phyloP scores from a whole-genome alignment of 2,888 invertebrate species.

The Eurytoma adleriae region DNA sequence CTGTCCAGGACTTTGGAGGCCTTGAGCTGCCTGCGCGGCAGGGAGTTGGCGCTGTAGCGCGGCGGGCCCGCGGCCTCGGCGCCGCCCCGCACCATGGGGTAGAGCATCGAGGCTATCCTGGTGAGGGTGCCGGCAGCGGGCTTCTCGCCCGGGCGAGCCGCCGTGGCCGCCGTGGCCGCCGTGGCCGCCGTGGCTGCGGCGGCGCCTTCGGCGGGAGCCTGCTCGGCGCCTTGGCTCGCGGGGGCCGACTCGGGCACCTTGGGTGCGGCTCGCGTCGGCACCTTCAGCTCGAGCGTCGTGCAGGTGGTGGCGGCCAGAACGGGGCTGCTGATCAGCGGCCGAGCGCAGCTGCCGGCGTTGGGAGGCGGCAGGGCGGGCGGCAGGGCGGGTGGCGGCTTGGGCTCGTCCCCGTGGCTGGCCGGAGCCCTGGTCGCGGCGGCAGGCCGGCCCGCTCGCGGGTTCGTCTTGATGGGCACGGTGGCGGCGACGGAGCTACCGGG shows the following conservation, averaged over 20 bases:
- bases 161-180: too few species aligned
- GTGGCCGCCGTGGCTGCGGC: too few species aligned
- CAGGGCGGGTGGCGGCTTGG: constrained; percentile 64
- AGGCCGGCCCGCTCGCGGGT: constrained; percentile 60
- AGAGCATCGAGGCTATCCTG: constrained; percentile 84
- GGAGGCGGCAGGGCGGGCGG: constrained; percentile 81
- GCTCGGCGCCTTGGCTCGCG: too few species aligned
- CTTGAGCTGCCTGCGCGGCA: constrained; percentile 81
- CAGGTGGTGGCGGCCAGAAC: constrained; percentile 89
- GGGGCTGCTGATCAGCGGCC: constrained; percentile 89
- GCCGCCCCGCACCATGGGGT: constrained; percentile 65
- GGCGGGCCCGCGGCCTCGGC: neutral
- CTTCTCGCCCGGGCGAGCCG: neutral
- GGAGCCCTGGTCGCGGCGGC: too few species aligned
- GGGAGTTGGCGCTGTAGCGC: constrained; percentile 78
- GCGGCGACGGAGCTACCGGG: constrained; percentile 62
- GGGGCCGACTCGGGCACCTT: constrained; percentile 9
- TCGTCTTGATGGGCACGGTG: constrained; percentile 67
- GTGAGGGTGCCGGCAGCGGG: constrained; percentile 77
- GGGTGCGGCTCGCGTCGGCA: constrained; percentile 41
- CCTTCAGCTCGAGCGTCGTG: constrained; percentile 84
- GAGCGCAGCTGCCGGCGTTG: constrained; percentile 80
- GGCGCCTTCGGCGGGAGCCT: too few species aligned
- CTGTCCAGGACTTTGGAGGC: constrained; percentile 84
- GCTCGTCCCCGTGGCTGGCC: constrained; percentile 74